These are phyloP conservation scores for Glaucopsyche alexis DNA, from an alignment of 2,888 invertebrate species.

Conservation along the genomic window DNA sequence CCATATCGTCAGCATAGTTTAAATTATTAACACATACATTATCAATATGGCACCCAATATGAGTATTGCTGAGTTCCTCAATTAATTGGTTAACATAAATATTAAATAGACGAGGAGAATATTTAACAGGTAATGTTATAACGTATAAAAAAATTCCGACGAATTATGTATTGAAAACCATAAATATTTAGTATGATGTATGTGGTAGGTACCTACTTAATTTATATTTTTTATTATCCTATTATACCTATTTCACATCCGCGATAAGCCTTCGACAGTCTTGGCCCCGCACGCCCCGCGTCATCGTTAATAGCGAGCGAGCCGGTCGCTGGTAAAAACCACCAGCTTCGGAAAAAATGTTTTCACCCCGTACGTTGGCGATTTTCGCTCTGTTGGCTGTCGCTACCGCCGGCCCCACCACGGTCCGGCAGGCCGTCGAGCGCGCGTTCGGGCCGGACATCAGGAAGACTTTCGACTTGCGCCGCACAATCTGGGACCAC, in stretches of 20 bases:
- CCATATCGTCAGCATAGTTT: no score
- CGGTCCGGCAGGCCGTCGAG: conserved; percentile 33
- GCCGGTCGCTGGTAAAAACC: conserved; percentile 60
- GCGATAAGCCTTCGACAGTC: conserved; percentile 45
- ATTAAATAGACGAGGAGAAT: no score
- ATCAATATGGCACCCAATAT: no score
- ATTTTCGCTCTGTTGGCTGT: conserved; percentile 58
- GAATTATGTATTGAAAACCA: no score
- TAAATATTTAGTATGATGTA: no score
- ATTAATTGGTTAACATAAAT: no score
- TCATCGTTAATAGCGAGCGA: conserved; percentile 61
- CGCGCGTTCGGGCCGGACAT: conserved; percentile 44
- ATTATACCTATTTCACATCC: conserved; percentile 39
- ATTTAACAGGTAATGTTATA: no score
- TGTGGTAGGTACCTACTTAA: no score
- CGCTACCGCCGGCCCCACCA: conserved; percentile 53
- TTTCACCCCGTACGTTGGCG: conserved; percentile 60
- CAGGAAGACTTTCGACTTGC: conserved; percentile 51
- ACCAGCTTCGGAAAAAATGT: conserved; percentile 52
- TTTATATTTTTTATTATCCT: not conserved
- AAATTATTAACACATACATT: no score
- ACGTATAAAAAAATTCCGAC: no score
- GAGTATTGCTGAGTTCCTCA: no score
- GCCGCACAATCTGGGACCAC: not conserved
- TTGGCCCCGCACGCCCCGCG: conserved; percentile 50